Conservation (phyloP, 53 echinoderm and acorn worm genomes). For the Holothuria scabra region DNA sequence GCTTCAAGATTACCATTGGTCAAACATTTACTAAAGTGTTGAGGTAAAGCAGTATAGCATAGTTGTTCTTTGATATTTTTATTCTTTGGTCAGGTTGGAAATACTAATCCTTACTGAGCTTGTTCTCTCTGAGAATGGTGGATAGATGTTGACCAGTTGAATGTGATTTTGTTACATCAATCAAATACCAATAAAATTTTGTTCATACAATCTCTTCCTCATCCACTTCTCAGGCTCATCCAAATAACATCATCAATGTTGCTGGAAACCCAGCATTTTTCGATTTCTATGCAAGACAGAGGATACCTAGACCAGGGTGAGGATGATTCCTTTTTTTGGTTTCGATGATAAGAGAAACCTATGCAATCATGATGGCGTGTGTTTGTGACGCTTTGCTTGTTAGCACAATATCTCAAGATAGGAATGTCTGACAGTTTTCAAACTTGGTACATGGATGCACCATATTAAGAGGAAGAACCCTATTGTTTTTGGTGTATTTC, state of each 20-base stretch:
- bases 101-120: neutral
- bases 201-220: neutral
- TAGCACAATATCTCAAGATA: too few relatives aligned
- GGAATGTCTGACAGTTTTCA: neutral
- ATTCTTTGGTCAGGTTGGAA: neutral
- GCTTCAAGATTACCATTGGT: too few relatives aligned
- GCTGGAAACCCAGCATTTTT: constrained; percentile 82
- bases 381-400: too few relatives aligned
- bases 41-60: too few relatives aligned
- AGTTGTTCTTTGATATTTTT: too few relatives aligned
- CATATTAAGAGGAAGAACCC: too few relatives aligned
- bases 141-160: neutral
- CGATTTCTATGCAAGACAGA: constrained; percentile 86
- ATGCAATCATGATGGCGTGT: too few relatives aligned
- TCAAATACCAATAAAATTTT: neutral
- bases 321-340: neutral
- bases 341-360: too few relatives aligned
- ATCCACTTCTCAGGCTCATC: constrained; percentile 65
- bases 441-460: too few relatives aligned
- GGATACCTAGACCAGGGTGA: constrained; percentile 94
- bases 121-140: neutral
- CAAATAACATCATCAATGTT: constrained; percentile 89
- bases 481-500: too few relatives aligned
- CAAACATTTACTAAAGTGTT: too few relatives aligned
- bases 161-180: neutral